phyloP scores from a whole-genome alignment of 2,888 invertebrate species.

The Volucella bombylans region DNA sequence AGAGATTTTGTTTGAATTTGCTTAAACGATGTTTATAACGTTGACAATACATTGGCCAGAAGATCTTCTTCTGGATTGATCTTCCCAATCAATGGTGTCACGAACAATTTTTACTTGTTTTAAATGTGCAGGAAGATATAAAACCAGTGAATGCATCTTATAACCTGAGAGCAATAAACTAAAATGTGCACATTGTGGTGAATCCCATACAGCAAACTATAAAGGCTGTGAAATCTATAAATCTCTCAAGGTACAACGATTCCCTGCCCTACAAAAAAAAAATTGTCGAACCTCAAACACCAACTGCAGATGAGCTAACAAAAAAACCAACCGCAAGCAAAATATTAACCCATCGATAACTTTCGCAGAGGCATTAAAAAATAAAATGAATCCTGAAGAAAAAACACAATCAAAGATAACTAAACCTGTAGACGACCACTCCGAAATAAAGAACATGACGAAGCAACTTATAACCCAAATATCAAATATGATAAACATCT shows the following conservation, averaged over 20 bases:
- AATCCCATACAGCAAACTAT: conserved; percentile 34
- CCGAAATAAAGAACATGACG: conserved; percentile 25
- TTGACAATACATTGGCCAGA: too few relatives aligned
- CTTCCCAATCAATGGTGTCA: too few relatives aligned
- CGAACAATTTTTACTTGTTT: too few relatives aligned
- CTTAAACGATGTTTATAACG: too few relatives aligned
- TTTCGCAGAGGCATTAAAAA: neutral
- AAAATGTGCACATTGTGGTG: conserved; percentile 26
- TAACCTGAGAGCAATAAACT: neutral
- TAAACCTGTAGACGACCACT: conserved; percentile 5
- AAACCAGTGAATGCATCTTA: conserved; percentile 3
- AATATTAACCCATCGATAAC: neutral
- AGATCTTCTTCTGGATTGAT: too few relatives aligned
- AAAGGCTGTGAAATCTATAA: conserved; percentile 26
- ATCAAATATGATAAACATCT: conserved; percentile 22
- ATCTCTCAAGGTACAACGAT: conserved; percentile 18
- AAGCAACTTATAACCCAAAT: conserved; percentile 32
- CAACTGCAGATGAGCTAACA: neutral
- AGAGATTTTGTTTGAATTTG: too few relatives aligned
- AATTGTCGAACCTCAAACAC: neutral
- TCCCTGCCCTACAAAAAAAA: conserved; percentile 4
- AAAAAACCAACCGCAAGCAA: neutral
- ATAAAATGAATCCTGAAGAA: neutral
- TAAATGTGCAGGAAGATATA: conserved; percentile 24
- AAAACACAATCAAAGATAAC: neutral